A percentile compares a stretch with the other conserved stretches of the same genome.
phyloP scores from a whole-genome alignment of 2,113 vertebrate species.

The Sceloporus tristichus region DNA sequence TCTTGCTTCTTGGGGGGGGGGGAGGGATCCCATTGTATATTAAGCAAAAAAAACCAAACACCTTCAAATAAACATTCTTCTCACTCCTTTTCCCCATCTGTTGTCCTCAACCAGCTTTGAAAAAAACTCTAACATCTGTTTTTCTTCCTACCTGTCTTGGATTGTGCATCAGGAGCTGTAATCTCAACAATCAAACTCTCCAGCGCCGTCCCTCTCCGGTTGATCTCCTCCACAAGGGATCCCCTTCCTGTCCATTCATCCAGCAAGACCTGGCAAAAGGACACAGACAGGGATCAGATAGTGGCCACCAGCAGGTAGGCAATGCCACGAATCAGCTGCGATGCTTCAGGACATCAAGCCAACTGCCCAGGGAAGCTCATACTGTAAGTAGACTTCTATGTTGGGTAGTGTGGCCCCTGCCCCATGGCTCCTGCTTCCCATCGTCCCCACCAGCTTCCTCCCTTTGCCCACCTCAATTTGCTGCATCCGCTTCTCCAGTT shows the following conservation, averaged over 20 bases:
- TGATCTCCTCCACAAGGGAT: slow-evolving; percentile 86
- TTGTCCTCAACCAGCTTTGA: neutral
- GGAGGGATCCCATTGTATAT: too few relatives aligned
- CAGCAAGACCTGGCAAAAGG: slow-evolving; percentile 82
- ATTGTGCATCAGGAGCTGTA: slow-evolving; percentile 86
- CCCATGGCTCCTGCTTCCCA: neutral
- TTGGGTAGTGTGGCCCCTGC: neutral
- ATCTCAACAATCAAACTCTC: slow-evolving; percentile 92
- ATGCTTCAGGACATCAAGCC: too few relatives aligned
- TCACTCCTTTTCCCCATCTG: too few relatives aligned
- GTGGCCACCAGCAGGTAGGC: neutral
- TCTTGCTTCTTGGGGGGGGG: too few relatives aligned
- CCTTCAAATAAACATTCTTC: too few relatives aligned
- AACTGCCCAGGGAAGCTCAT: neutral
- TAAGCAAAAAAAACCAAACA: too few relatives aligned
- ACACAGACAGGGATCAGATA: neutral
- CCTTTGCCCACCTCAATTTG: slow-evolving; percentile 85
- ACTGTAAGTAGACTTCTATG: neutral
- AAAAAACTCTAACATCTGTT: neutral
- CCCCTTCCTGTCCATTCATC: slow-evolving; percentile 88
- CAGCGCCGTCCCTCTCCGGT: slow-evolving; percentile 86
- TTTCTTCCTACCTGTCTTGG: slow-evolving; percentile 78
- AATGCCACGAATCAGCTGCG: neutral
- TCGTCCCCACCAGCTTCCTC: neutral
- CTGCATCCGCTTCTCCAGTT: slow-evolving; percentile 86